These are phyloP conservation scores for Hydropsyche tenuis DNA, from an alignment of 1,140 invertebrate species.

Conservation along the genomic window DNA sequence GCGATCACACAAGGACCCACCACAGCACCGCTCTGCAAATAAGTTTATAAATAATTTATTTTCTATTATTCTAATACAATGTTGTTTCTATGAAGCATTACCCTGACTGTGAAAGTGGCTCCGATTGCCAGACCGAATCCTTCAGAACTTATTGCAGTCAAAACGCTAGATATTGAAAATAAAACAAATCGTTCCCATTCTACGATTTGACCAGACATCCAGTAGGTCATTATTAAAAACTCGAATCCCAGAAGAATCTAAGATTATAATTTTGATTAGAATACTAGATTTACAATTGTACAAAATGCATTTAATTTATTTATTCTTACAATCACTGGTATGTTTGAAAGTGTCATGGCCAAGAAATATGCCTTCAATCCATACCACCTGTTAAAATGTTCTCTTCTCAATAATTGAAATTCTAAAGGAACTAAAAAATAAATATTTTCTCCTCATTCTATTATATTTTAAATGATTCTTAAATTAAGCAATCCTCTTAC, in stretches of 20 bases:
- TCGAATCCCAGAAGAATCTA: constrained; percentile 63
- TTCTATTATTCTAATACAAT: background rate
- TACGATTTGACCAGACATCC: constrained; percentile 65
- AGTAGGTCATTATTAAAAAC: constrained; percentile 64
- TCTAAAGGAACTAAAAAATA: constrained; percentile 71
- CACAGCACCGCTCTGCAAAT: constrained; percentile 68
- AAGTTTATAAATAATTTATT: background rate
- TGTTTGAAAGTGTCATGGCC: constrained; percentile 69
- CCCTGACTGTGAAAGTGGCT: constrained; percentile 69
- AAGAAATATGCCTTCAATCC: constrained; percentile 77
- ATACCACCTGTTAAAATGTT: constrained; percentile 83
- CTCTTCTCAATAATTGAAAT: constrained; percentile 71
- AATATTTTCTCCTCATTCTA: background rate
- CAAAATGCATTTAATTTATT: constrained; percentile 18
- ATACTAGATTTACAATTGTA: background rate
- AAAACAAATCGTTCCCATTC: constrained; percentile 64
- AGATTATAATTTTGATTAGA: constrained; percentile 48
- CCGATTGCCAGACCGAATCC: constrained; percentile 68
- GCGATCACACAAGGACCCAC: constrained; percentile 66
- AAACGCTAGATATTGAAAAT: constrained; percentile 62
- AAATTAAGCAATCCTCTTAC: constrained; percentile 57
- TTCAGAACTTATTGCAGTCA: constrained; percentile 67
- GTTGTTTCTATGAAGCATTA: constrained; percentile 46
- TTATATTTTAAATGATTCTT: background rate
- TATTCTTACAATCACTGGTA: constrained; percentile 64